A percentile compares a stretch with the other conserved stretches of the same genome.
Evolutionary conservation across 1,140 invertebrate genomes (phyloP).

Genomic region (Drosophila watanabei): DNA sequence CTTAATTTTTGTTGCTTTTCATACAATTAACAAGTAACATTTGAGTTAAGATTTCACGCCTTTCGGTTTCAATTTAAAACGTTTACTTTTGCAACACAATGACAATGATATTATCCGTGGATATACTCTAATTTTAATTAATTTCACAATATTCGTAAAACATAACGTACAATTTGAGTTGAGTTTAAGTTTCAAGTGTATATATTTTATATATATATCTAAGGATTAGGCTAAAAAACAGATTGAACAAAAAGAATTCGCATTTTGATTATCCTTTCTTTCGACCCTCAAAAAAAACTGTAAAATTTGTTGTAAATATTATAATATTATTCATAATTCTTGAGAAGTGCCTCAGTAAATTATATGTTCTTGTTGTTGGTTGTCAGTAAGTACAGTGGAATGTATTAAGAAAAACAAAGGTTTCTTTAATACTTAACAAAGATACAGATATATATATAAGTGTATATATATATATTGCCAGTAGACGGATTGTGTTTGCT

Average conservation of each 20-base stretch:
- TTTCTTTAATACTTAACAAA: constrained; percentile 74
- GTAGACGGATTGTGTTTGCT: constrained; percentile 64
- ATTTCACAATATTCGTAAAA: constrained; percentile 63
- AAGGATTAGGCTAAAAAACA: constrained; percentile 48
- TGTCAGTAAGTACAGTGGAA: constrained; percentile 74
- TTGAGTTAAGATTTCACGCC: constrained; percentile 40
- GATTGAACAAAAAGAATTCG: constrained; percentile 29
- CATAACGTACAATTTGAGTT: constrained; percentile 64
- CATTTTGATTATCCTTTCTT: constrained; percentile 36
- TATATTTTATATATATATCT: constrained; percentile 26
- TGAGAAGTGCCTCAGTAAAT: constrained; percentile 28
- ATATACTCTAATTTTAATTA: constrained; percentile 62
- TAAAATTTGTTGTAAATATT: constrained; percentile 16
- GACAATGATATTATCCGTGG: constrained; percentile 49
- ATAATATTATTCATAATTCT: constrained; percentile 7
- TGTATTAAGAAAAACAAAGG: constrained; percentile 62
- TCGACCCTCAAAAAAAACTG: constrained; percentile 21
- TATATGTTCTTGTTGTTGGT: constrained; percentile 33
- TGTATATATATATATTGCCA: constrained; percentile 57
- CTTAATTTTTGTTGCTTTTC: constrained; percentile 62
- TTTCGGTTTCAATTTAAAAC: constrained; percentile 60
- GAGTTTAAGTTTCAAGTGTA: constrained; percentile 35
- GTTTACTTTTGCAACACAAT: constrained; percentile 67
- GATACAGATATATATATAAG: constrained; percentile 29
- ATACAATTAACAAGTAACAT: constrained; percentile 79